A percentile compares a stretch with the other conserved stretches of the same genome.
Evolutionary conservation across 2,888 invertebrate genomes (phyloP).

Genomic region (Hyalella azteca): DNA sequence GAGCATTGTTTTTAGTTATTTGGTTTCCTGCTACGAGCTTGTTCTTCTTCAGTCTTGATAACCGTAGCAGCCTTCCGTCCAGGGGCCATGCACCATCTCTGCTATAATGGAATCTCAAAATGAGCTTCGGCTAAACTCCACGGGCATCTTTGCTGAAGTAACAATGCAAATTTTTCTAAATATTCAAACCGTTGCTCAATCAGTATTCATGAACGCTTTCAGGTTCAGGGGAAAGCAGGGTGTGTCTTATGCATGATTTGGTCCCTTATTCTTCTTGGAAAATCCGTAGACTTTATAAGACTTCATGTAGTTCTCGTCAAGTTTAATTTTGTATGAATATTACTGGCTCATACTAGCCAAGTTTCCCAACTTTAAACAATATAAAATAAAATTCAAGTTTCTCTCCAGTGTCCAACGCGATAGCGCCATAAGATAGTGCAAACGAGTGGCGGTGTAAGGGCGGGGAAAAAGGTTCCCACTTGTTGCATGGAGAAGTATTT

Average conservation of each 20-base stretch:
- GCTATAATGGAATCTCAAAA: background rate
- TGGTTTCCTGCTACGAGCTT: too few relatives aligned
- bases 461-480: too few relatives aligned
- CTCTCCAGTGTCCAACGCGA: background rate
- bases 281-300: background rate
- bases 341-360: background rate
- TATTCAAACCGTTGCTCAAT: slow-evolving; percentile 4
- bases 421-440: background rate
- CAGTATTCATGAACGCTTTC: slow-evolving; percentile 8
- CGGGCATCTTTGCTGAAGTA: slow-evolving; percentile 18
- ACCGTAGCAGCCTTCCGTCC: background rate
- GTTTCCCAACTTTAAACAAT: background rate
- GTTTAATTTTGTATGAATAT: background rate
- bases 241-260: background rate
- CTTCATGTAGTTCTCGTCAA: background rate
- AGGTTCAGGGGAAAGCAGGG: background rate
- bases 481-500: too few relatives aligned
- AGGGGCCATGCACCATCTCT: background rate
- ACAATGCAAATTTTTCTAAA: slow-evolving; percentile 20
- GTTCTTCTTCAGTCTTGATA: too few relatives aligned
- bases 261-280: background rate
- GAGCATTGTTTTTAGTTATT: too few relatives aligned
- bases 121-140: background rate
- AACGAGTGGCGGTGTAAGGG: too few relatives aligned
- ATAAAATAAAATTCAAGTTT: background rate